Evolutionary conservation across 2,888 invertebrate species (phyloP), one percentile per base, ranked within the genome.

Genomic region (Lepas anatifera): DNA sequence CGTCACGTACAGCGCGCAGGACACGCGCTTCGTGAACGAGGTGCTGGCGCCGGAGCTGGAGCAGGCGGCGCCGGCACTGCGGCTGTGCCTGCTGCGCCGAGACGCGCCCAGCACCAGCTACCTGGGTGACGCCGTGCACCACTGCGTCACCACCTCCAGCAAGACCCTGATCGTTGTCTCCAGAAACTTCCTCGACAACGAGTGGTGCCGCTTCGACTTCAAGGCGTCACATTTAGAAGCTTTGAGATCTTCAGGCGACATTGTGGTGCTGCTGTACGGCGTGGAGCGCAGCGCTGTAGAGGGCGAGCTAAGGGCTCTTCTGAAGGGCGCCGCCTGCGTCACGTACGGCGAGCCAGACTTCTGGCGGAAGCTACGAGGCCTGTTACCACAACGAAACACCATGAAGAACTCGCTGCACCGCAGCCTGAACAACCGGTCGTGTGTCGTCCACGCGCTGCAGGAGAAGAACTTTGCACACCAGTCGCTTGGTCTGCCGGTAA

Each of bases 1-100:
- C 82, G 88, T 98, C 75, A 91, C 92, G 76, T 97, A 97, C 82
- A 92, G 93, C 78, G 89, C 90, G 72, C 91, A 93, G 80, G 95
- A 96, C 81, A 93, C 95, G 78, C 87, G 88, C 68, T 95, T 94
- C 80, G 93, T 95, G 48, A 89, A 88, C 75, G 90, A 94, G 80
- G 90, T 92, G 77, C 82, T 96, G 76, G 91, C 90, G 69, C 89
- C 92, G 29, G 91, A 92, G 69, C 84, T 96, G 74, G 95, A 95
- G 82, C 86, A 86, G 72, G 86, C 87, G 72, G 87, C 89, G 77
- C 88, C 89, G n/a, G 74, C 76, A 29, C 95, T 93, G 81, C 85
- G 92, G 73, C 85, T 96, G 75, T 94, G 95, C 80, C 83, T 96
- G 75, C 92, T 95, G 79, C 94, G 95, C 78, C 86, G 95, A 72